phyloP scores from a whole-genome alignment of 2,888 invertebrate species.

The Atrina japonica region DNA sequence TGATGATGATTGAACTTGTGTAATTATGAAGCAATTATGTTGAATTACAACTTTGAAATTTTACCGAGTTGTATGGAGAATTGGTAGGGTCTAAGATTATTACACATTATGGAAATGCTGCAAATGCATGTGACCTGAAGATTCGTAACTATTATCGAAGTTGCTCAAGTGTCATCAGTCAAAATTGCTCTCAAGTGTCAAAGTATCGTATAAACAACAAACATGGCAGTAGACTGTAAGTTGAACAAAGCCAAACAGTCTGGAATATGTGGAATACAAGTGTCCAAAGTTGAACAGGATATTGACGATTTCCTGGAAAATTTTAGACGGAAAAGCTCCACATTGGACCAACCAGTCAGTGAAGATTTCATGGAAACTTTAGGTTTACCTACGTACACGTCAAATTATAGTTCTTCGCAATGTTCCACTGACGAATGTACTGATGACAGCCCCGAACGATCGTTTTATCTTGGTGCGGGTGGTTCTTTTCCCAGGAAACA shows the following conservation, averaged over 20 bases:
- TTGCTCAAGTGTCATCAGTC: too few species aligned
- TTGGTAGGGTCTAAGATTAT: too few species aligned
- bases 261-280: conserved; percentile 33
- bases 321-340: conserved; percentile 69
- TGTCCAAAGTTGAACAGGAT: conserved; percentile 69
- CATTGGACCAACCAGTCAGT: conserved; percentile 60
- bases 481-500: conserved; percentile 19
- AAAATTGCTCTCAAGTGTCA: too few species aligned
- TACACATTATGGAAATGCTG: too few species aligned
- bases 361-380: conserved; percentile 56
- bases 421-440: conserved; percentile 70
- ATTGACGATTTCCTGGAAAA: conserved; percentile 75
- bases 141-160: too few species aligned
- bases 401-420: conserved; percentile 68
- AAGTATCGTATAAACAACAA: too few species aligned
- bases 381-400: conserved; percentile 55
- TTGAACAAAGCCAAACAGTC: conserved; percentile 5
- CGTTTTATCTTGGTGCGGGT: conserved; percentile 46
- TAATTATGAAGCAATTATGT: too few species aligned
- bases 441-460: conserved; percentile 64
- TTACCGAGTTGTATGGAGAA: too few species aligned
- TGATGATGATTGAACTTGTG: too few species aligned
- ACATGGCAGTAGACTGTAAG: conserved; percentile 1
- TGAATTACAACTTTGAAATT: too few species aligned
- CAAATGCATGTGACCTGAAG: too few species aligned